These are phyloP conservation scores for Mesoligia furuncula DNA, from an alignment of 2,888 invertebrate species.

Conservation along the genomic window DNA sequence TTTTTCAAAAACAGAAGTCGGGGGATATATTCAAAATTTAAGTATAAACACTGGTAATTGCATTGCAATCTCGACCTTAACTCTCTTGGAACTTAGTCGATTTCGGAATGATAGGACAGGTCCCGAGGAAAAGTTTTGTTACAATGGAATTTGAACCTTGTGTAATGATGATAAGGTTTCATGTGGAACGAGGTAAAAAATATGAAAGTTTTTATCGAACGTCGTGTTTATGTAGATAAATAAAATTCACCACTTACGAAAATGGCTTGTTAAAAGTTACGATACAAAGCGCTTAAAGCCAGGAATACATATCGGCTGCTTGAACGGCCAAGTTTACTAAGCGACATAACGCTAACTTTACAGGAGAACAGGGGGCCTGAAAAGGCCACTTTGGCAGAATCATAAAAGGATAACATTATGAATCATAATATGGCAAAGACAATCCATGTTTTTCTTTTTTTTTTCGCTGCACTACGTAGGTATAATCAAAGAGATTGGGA, in stretches of 20 bases:
- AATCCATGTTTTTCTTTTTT: no score
- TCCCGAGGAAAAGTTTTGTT: not conserved
- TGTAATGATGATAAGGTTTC: not conserved
- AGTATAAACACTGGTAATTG: not conserved
- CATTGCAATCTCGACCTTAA: slow-evolving; percentile 13
- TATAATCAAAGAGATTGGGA: no score
- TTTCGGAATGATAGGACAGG: not conserved
- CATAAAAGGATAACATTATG: no score
- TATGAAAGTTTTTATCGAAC: no score
- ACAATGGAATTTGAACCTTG: not conserved
- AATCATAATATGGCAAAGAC: no score
- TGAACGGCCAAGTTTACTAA: not conserved
- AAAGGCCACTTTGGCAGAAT: no score
- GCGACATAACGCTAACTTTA: not conserved
- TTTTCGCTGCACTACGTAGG: no score
- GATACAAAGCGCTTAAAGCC: not conserved
- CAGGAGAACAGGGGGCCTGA: no score
- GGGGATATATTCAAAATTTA: not conserved
- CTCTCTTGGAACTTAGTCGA: accelerated
- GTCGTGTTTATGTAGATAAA: not conserved
- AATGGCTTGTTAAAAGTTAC: not conserved
- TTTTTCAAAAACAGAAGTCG: not conserved
- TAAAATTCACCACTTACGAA: not conserved
- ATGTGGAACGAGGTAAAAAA: not conserved
- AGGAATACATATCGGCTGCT: not conserved